Evolutionary conservation across 2,888 invertebrate species (phyloP), one percentile per base, ranked within the genome.

Genomic region (Chloroclystis v-ata): DNA sequence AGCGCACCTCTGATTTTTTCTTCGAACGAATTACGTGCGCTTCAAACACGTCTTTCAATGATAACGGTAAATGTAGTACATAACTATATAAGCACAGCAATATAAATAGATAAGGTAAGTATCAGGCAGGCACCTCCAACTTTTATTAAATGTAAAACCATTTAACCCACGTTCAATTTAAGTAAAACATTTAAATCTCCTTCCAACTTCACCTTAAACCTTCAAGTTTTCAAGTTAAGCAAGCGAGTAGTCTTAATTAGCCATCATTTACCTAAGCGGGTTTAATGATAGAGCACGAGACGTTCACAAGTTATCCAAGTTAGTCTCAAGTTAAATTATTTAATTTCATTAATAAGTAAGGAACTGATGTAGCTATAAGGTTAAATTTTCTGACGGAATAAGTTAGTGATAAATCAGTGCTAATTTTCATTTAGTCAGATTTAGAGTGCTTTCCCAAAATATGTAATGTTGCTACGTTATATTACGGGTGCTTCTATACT

Each of bases 211-310:
- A 46, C 43, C 47, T 51, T 32, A 41, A 52, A 58, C 54, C 29
- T 35, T 12, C 37, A 50, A 50, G 50, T 50, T 50, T 46, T 56
- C 57, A 63, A 66, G 61, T 59, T 40, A 59, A 59, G 56, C 52
- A 60, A 64, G 54, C 53, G 60, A 61, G 56, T 61, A 61, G 47
- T 54, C 59, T 60, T 63, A 66, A 68, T 67, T 68, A 63, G 61
- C 61, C 59, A 51, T 54, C 54, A 58, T 62, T 68, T 60, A 60
- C 57, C 57, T 63, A 59, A 59, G 62, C 57, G 45, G 50, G 57
- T 59, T 61, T 63, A 64, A 63, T 60, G 57, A 62, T 49, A 54
- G 56, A 59, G 49, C 45, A 62, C 52, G 57, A 52, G 59, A 61
- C 63, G 42, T 56, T 63, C 57, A 53, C 55, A 56, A 62, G 55